Evolutionary conservation across 2,797 vertebrate genomes (phyloP), one percentile per base, ranked within the genome.

Genomic region (Pseudochromis fuscus): DNA sequence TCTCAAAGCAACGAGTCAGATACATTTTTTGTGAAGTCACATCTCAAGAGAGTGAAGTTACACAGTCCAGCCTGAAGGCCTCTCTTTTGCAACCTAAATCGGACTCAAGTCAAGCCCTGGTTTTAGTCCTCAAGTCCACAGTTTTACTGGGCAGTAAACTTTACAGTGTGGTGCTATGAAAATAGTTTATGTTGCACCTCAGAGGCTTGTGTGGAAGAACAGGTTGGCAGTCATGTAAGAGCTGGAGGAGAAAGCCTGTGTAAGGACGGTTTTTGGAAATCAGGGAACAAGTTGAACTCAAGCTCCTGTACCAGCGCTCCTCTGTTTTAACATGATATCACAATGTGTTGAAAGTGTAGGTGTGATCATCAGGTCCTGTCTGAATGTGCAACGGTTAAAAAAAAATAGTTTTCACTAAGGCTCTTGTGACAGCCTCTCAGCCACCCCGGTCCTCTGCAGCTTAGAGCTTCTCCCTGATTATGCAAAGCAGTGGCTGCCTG

Each of bases 391-490:
- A 63, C 37, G 64, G 63, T 82, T 79, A 50, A 72, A 78, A 56
- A 60, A 72, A 58, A 71, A 18, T 24, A 38, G 30, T 70, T 79
- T 85, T 64, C 18, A 28, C 51, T 46, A 11, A 65, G 61, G 38
- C 63, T 77, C 27, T 55, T 30, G 74, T 84, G 82, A 81, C 82
- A 78, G 75, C 21, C 67, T 57, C 60, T 69, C 75, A 67, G 76
- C 56, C 57, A 72, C 72, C 63, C 60, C 72, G 16, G 74, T 72
- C 63, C 72, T 81, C 55, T 60, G 56, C 70, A 83, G 83, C 85
- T 89, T 84, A 84, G 74, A 81, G 73, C 82, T 71, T 75, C 81
- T 78, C 53, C 59, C 64, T 83, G 82, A 92, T 92, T 93, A 93
- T 93, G 86, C 87, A 91, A 92, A 92, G 75, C 83, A 68, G 75